These are phyloP conservation scores for Drosophila dunni DNA, from an alignment of 1,140 invertebrate species.

Conservation along the genomic window DNA sequence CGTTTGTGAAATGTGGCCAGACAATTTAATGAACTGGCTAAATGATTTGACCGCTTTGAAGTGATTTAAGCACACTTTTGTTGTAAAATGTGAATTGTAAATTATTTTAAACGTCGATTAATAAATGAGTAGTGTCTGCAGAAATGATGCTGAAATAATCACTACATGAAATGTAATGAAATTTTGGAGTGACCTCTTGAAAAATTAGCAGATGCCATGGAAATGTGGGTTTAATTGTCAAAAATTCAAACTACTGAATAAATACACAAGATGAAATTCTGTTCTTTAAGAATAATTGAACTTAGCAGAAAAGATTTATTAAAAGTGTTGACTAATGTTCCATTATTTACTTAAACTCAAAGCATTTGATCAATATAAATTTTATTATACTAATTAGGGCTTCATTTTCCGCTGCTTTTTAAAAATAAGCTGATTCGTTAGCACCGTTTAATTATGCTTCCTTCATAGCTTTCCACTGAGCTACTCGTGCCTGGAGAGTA, in stretches of 20 bases:
- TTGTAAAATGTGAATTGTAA: constrained; percentile 2
- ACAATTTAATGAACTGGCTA: constrained; percentile 38
- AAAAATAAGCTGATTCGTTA: neutral
- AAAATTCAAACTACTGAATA: too few species aligned
- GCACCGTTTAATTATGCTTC: neutral
- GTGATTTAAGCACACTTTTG: constrained; percentile 20
- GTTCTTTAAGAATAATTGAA: too few species aligned
- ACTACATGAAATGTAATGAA: neutral
- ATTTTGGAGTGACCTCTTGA: neutral
- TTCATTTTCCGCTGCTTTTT: constrained; percentile 3
- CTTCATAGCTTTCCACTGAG: constrained; percentile 28
- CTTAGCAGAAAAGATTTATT: too few species aligned
- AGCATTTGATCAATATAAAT: constrained; percentile 4
- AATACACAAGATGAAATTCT: too few species aligned
- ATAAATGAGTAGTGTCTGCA: neutral
- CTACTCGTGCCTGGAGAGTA: constrained; percentile 12
- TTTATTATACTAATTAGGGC: constrained; percentile 7
- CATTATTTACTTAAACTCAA: neutral
- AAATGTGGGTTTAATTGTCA: too few species aligned
- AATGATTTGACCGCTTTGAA: constrained; percentile 30
- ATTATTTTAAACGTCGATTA: constrained; percentile 10
- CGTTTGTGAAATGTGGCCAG: constrained; percentile 17
- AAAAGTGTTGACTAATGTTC: neutral
- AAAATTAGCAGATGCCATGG: too few species aligned
- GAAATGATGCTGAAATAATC: neutral